phyloP scores from a whole-genome alignment of 2,888 invertebrate genomes.

The Zhuqinia jingwanae region DNA sequence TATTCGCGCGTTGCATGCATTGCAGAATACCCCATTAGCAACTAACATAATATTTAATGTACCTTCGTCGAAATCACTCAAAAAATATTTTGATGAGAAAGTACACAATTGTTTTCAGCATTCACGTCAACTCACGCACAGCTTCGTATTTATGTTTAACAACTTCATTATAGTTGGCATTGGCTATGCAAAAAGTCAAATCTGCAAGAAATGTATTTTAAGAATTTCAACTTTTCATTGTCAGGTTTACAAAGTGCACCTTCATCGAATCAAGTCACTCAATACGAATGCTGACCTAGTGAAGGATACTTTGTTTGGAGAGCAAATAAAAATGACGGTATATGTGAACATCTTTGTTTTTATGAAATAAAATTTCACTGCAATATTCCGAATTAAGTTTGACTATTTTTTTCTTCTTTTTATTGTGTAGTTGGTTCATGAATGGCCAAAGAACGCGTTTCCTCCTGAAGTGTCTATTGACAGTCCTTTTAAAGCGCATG shows the following conservation, averaged over 20 bases:
- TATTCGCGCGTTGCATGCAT: too few relatives aligned
- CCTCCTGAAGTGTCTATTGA: constrained; percentile 24
- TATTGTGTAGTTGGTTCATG: constrained; percentile 17
- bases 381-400: too few relatives aligned
- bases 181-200: neutral
- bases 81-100: too few relatives aligned
- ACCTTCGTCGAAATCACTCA: too few relatives aligned
- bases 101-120: too few relatives aligned
- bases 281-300: neutral
- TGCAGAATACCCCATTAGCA: too few relatives aligned
- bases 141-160: too few relatives aligned
- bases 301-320: neutral
- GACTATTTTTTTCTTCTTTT: neutral
- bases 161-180: too few relatives aligned
- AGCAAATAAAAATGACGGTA: neutral
- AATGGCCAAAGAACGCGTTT: constrained; percentile 4
- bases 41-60: too few relatives aligned
- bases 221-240: too few relatives aligned
- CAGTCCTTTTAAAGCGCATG: too few relatives aligned
- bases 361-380: neutral
- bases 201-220: neutral
- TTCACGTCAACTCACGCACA: too few relatives aligned
- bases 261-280: neutral
- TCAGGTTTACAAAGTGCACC: neutral
- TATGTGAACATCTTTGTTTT: neutral